Evolutionary conservation across 2,888 invertebrate genomes (phyloP).

Genomic region (Ethmia dodecea): DNA sequence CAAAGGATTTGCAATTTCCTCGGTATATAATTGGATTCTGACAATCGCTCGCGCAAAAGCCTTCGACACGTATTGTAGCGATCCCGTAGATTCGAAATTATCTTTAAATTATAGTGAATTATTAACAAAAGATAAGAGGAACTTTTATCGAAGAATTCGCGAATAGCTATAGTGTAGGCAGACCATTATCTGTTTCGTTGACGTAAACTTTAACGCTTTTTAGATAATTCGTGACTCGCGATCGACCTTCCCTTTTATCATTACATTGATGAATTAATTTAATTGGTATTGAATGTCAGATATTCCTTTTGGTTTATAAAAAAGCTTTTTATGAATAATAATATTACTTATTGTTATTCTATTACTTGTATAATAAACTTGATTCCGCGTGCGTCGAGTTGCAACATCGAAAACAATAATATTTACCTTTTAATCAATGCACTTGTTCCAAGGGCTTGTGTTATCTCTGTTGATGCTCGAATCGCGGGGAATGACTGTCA

Average conservation of each 20-base stretch:
- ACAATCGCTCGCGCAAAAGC: no score
- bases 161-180: constrained; percentile 23
- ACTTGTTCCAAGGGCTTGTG: constrained; percentile 43
- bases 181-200: constrained; percentile 32
- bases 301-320: no score
- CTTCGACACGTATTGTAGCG: background rate
- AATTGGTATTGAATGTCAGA: no score
- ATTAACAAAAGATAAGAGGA: constrained; percentile 26
- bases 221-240: constrained; percentile 29
- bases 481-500: constrained; percentile 66
- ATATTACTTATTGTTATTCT: no score
- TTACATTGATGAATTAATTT: no score
- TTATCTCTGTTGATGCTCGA: constrained; percentile 69
- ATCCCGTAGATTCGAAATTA: background rate
- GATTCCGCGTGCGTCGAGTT: no score
- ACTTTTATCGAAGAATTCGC: constrained; percentile 27
- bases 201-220: constrained; percentile 38
- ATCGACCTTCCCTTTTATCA: constrained; percentile 18
- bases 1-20: no score
- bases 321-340: no score
- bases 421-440: constrained; percentile 64
- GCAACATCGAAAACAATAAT: constrained; percentile 47
- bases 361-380: no score
- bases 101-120: background rate
- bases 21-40: no score